Percentiles rank a stretch among this genome's conserved stretches.
Conservation (phyloP, 1,140 invertebrate genomes). For the Pseudomyrmex pallidus region DNA sequence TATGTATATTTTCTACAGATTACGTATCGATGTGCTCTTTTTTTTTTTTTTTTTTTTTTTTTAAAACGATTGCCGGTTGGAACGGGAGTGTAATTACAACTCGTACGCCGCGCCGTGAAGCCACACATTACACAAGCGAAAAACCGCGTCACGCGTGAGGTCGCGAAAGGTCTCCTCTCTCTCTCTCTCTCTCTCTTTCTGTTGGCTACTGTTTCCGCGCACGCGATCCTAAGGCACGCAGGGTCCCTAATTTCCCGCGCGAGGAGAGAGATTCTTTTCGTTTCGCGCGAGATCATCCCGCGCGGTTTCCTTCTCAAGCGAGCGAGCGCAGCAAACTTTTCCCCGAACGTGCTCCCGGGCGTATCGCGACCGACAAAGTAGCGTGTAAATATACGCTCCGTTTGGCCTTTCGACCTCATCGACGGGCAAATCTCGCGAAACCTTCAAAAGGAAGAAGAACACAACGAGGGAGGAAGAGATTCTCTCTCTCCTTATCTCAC, state of each 20-base stretch:
- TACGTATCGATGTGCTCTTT: no score
- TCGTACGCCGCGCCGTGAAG: constrained; percentile 16
- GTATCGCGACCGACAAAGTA: constrained; percentile 42
- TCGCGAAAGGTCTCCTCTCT: constrained; percentile 26
- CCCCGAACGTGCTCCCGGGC: constrained; percentile 29
- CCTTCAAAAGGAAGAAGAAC: neutral
- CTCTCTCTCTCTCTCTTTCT: neutral
- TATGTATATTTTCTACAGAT: no score
- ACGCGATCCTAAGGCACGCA: constrained; percentile 41
- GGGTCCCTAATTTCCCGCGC: neutral
- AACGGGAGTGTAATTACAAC: constrained; percentile 22
- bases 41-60: no score
- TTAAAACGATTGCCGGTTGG: neutral
- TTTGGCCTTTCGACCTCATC: neutral
- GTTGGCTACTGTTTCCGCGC: constrained; percentile 39
- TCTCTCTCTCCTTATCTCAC: constrained; percentile 16
- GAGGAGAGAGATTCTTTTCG: constrained; percentile 12
- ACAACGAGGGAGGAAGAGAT: neutral
- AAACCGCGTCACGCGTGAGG: constrained; percentile 24
- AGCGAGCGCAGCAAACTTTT: neutral
- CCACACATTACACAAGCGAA: constrained; percentile 36
- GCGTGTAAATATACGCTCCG: constrained; percentile 41
- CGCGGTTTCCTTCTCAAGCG: neutral
- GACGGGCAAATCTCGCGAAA: neutral
- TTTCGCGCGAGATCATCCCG: neutral